Evolutionary conservation across 1,140 invertebrate species (phyloP), one percentile per base, ranked within the genome.

Genomic region (Temnothorax curvispinosus): DNA sequence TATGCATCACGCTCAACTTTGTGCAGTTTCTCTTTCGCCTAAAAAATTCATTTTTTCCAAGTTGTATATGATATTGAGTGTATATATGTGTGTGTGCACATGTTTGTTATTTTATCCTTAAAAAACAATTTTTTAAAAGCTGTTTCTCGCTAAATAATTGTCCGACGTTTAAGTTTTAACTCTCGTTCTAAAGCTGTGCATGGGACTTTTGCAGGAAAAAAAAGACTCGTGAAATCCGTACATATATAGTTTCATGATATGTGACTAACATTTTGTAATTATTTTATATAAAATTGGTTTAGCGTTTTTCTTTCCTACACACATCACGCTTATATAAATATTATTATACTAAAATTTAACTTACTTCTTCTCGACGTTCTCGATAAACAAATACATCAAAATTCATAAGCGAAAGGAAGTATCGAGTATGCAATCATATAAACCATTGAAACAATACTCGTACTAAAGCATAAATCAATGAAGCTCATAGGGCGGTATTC

Each of bases 31-130:
- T n/a, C 35, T n/a, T 18, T 8, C 2, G 18, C 35, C 35, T 38
- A 13, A 38, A 65, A 65, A 38, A 38, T 65, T 35, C 18, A 64
- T 64, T 65, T 65, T 64, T 32, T 6, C 32, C 15, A 9, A 65
- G 8, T 65, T 38, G 18, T n/a, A 18, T 38, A 38, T 38, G 32
- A 21, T 18, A 18, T 38, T 27, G 15, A 7, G 32, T 64, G 18
- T 6, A 1, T 11, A 3, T 38, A n/a, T 32, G 27, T 35, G 8
- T 44, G 41, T 44, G 41, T 9, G 60, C 27, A 27, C 27, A 62
- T 64, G 35, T 65, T 65, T 65, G 35, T 65, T 65, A 65, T 65
- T 65, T 65, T n/a, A 65, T n/a, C 8, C 62, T 65, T 9, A 38
- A 38, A 65, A 65, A 65, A 65, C 38, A 65, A 65, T 1, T 38